These are phyloP conservation scores for Morone chrysops DNA, from an alignment of 2,113 vertebrate genomes.

Conservation along the genomic window DNA sequence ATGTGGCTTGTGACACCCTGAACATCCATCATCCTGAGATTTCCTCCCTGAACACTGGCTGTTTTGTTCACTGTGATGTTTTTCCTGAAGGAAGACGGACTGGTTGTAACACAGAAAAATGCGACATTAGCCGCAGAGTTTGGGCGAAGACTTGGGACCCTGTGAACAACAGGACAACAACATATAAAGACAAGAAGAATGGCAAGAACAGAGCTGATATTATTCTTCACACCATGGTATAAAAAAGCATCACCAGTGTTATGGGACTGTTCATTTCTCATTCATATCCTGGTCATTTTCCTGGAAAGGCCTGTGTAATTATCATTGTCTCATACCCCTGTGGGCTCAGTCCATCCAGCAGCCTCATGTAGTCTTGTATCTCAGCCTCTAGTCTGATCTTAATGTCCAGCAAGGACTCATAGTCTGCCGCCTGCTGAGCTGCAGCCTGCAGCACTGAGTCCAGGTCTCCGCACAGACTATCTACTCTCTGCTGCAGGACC, in stretches of 20 bases:
- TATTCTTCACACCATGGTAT: background rate
- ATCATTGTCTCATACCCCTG: constrained; percentile 12
- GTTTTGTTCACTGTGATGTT: background rate
- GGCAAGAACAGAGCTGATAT: background rate
- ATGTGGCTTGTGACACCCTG: background rate
- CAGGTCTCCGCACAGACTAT: constrained; percentile 36
- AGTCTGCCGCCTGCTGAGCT: constrained; percentile 21
- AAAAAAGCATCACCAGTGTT: background rate
- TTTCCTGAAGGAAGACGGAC: background rate
- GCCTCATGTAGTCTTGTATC: constrained; percentile 42
- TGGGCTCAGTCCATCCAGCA: constrained; percentile 1
- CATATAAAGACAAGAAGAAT: background rate
- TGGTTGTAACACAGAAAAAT: background rate
- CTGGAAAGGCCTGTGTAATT: background rate
- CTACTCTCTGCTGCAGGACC: constrained; percentile 29
- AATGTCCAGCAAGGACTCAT: constrained; percentile 41
- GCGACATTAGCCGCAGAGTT: background rate
- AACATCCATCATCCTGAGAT: background rate
- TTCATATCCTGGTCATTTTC: background rate
- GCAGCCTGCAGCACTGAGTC: constrained; percentile 22
- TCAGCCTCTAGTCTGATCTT: constrained; percentile 41
- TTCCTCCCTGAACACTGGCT: background rate
- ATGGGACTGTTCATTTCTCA: background rate
- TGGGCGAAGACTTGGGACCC: constrained; percentile 12
- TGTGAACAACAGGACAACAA: constrained; percentile 7